Percentiles rank a stretch among this genome's conserved stretches.
Conservation (phyloP, 2,888 invertebrate species). For the Lasioglossum morio region DNA sequence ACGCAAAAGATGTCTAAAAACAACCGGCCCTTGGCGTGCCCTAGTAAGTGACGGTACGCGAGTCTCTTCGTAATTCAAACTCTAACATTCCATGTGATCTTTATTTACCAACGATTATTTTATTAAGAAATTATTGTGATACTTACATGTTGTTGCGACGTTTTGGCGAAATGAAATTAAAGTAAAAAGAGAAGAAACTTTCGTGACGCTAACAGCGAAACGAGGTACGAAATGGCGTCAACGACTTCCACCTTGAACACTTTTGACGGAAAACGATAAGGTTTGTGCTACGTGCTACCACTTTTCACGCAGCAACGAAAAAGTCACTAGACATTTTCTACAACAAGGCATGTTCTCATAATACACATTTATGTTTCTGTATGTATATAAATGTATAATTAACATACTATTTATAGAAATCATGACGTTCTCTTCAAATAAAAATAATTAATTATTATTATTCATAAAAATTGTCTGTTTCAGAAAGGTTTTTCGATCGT, state of each 20-base stretch:
- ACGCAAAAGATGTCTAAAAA: constrained; percentile 47
- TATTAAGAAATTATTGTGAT: constrained; percentile 25
- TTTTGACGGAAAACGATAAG: constrained; percentile 52
- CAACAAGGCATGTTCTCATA: constrained; percentile 27
- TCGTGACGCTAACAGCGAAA: constrained; percentile 65
- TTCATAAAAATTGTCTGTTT: background rate
- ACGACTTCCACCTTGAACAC: constrained; percentile 61
- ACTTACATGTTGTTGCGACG: constrained; percentile 65
- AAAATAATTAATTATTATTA: background rate
- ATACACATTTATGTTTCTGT: background rate
- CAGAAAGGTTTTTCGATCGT: background rate
- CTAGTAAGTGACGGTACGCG: constrained; percentile 35
- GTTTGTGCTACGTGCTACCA: constrained; percentile 38
- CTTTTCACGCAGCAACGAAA: background rate
- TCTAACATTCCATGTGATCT: constrained; percentile 4
- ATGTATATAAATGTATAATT: background rate
- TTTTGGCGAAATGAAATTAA: constrained; percentile 68
- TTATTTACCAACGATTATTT: constrained; percentile 25
- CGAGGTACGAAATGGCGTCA: constrained; percentile 72
- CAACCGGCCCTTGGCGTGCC: constrained; percentile 64
- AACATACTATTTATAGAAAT: background rate
- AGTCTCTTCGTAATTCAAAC: constrained; percentile 19
- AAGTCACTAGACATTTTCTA: constrained; percentile 48
- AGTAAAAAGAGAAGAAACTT: constrained; percentile 58
- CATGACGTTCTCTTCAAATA: background rate